A percentile compares a stretch with the other conserved stretches of the same genome.
These are phyloP conservation scores for Diplosoma virens DNA, from an alignment of 23 tunicate species.

Conservation along the genomic window DNA sequence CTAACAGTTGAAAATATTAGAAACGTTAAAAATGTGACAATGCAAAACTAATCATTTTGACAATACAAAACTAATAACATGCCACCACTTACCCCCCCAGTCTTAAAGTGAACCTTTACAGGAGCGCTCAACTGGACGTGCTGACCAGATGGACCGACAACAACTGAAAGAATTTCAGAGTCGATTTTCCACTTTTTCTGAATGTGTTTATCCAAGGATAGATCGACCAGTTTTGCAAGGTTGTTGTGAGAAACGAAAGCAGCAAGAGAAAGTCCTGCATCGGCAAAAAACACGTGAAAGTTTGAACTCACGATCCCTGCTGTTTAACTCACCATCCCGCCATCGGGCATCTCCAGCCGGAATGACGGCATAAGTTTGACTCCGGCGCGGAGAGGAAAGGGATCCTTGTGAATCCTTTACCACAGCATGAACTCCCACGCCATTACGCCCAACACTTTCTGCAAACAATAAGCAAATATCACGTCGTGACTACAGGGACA, in stretches of 20 bases:
- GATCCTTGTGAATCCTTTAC: no score
- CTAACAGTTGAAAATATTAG: no score
- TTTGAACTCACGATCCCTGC: neutral
- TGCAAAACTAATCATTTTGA: no score
- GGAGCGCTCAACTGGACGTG: conserved; percentile 29
- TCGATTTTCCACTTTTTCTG: conserved; percentile 42
- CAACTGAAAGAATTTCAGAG: conserved; percentile 61
- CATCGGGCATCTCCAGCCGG: neutral
- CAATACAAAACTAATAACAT: neutral
- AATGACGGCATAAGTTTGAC: no score
- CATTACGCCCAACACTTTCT: no score
- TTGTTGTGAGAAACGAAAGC: conserved; percentile 59
- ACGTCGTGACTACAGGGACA: no score
- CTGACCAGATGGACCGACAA: conserved; percentile 27
- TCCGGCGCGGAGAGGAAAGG: no score
- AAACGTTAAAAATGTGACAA: no score
- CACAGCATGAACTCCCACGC: no score
- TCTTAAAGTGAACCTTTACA: conserved; percentile 40
- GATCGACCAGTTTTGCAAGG: conserved; percentile 40
- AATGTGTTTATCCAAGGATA: conserved; percentile 1
- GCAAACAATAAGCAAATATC: no score
- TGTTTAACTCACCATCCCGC: neutral
- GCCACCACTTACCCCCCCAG: conserved; percentile 34
- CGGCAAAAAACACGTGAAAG: neutral
- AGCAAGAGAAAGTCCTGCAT: neutral